Evolutionary conservation across 1,140 invertebrate species (phyloP), one percentile per base, ranked within the genome.

Genomic region (Ruditapes philippinarum): DNA sequence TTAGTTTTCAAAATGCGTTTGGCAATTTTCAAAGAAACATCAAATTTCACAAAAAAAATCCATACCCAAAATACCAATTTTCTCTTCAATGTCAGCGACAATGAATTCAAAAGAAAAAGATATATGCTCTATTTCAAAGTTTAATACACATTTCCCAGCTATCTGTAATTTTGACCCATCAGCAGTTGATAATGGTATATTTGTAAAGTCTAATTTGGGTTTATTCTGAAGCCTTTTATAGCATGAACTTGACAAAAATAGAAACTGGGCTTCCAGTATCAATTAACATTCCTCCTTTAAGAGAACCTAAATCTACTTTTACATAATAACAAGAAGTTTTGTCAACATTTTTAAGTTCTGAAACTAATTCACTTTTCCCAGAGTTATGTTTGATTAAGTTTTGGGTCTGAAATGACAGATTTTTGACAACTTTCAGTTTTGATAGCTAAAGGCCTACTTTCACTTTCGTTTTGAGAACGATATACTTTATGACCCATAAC

Each of bases 221-320:
- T 79, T 68, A 14, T 28, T 28, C 60, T 33, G 38, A 17, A 88
- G n/a, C 28, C 19, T 45, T 1, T 88, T 36, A 62, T 49, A 79
- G 14, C 49, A 38, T 9, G 14, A 9, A 28, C 28, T 65, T 11
- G 73, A 60, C n/a, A 25, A 88, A 31, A 31, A 88, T 68, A 42
- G 74, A 60, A 0, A 79, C 76, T n/a, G 70, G 14, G n/a, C 49
- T 78, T 28, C 84, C 84, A 28, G 84, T 28, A 78, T 87, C 84
- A 60, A 87, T 57, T 11, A 87, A 40, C 31, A 83, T 25, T 3
- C 81, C 57, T 42, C 40, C 74, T 49, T 51, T 78, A 28, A 49
- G 38, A 78, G 3, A 28, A 25, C 40, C 74, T 19, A 78, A 17
- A 19, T 11, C 14, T n/a, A 19, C 28, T 31, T 49, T 78, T 7